Conservation (phyloP, 2,113 vertebrate genomes). For the Hippocampus comes region DNA sequence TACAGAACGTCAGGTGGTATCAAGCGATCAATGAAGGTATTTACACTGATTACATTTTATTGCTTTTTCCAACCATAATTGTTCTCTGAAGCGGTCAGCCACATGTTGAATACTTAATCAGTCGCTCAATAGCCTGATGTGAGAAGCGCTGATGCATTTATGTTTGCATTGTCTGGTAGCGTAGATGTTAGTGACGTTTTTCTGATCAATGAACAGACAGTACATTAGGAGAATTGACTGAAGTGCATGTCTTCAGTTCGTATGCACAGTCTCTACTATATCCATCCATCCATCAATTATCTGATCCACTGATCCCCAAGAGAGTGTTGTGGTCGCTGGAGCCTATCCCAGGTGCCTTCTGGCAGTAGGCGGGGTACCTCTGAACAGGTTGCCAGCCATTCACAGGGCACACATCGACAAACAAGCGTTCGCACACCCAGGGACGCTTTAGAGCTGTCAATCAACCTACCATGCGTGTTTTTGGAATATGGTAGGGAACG, state of each 20-base stretch:
- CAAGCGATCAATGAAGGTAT: neutral
- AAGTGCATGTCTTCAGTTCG: neutral
- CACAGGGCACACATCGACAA: no score
- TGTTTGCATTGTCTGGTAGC: neutral
- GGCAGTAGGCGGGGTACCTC: no score
- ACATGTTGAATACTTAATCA: slow-evolving; percentile 1
- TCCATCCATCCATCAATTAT: no score
- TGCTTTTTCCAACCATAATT: slow-evolving; percentile 5
- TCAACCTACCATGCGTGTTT: no score
- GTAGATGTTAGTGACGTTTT: neutral
- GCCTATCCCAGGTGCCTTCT: no score
- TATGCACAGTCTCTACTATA: neutral
- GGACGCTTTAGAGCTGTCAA: no score
- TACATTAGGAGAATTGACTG: neutral
- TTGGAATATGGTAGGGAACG: no score
- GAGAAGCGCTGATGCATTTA: neutral
- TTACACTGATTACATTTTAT: neutral
- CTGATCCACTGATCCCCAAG: no score
- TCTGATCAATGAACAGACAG: neutral
- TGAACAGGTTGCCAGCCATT: no score
- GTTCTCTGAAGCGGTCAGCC: neutral
- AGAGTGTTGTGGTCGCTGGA: no score
- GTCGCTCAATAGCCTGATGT: neutral
- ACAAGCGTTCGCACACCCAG: no score
- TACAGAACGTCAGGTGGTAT: neutral